These are phyloP conservation scores for Okapia johnstoni DNA, from an alignment of 2,113 vertebrate genomes.

Conservation along the genomic window DNA sequence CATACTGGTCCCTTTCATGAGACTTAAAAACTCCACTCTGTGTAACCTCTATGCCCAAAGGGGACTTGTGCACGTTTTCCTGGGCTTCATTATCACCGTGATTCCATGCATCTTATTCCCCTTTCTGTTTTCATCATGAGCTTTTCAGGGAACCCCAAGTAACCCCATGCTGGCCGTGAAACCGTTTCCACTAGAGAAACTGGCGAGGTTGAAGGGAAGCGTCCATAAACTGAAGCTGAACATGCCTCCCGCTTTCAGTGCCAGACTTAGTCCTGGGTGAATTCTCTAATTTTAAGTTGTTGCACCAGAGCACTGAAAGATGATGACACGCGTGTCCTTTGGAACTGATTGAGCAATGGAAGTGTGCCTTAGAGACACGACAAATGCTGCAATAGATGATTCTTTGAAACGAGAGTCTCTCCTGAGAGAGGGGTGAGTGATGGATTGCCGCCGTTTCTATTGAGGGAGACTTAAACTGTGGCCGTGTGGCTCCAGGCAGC, in stretches of 20 bases:
- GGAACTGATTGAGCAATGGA: slow-evolving; percentile 63
- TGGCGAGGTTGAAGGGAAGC: slow-evolving; percentile 2
- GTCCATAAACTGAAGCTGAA: neutral
- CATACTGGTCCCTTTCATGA: neutral
- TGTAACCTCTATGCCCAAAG: neutral
- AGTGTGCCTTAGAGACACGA: slow-evolving; percentile 58
- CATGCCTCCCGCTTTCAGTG: slow-evolving; percentile 4
- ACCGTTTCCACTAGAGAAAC: slow-evolving; percentile 33
- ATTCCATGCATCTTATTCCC: neutral
- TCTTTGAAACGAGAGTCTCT: slow-evolving; percentile 33
- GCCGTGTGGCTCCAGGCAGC: neutral
- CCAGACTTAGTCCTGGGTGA: slow-evolving; percentile 43
- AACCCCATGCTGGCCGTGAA: slow-evolving; percentile 26
- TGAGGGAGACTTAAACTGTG: neutral
- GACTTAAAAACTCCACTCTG: neutral
- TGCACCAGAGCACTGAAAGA: slow-evolving; percentile 60
- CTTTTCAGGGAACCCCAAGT: slow-evolving; percentile 25
- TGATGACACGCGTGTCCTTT: slow-evolving; percentile 30
- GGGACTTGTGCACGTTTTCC: neutral
- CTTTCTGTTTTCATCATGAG: neutral
- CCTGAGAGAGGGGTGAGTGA: slow-evolving; percentile 25
- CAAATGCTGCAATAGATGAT: slow-evolving; percentile 49
- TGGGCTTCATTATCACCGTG: neutral
- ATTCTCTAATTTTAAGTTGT: slow-evolving; percentile 41
- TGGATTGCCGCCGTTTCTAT: neutral